Evolutionary conservation across 2,888 invertebrate genomes (phyloP), one percentile per base, ranked within the genome.

Genomic region (Amiota minor): DNA sequence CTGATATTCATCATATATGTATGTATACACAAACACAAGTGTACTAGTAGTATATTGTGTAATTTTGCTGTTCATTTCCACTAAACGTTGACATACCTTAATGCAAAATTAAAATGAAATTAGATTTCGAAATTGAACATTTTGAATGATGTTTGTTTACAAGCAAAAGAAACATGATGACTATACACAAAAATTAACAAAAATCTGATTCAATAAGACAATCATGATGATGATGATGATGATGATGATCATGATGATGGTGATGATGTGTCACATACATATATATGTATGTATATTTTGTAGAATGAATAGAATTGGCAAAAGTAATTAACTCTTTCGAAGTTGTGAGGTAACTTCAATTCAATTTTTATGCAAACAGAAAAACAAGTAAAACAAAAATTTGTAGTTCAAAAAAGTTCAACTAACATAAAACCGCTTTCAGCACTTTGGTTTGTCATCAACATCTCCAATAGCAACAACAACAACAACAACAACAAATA

Each of bases 21-120:
- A 9, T 11, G 16, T n/a, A 16, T 45, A 62, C 35, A 62, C 45
- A 12, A 50, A 12, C 11, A 20, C 10, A 20, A 16, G 59, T 8
- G 20, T 59, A 20, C 50, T 50, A 10, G 50, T 14, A 14, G 10
- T 10, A 11, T 50, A 14, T 50, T 20, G 9, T 9, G 16, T 0
- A 6, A 16, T 20, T 12, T 9, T 12, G 16, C 14, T 47, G 9
- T 49, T 47, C 18, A 46, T 47, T 18, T 47, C 14, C 16, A 11
- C 45, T 59, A 74, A 56, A 69, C 55, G 77, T 70, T 75, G 77
- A 75, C 77, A 73, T 65, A 70, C 62, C 64, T 35, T 73, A 74
- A 72, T 75, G 62, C 71, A 79, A 76, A 77, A 76, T 77, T 75
- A 77, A 76, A 79, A 77, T 75, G 74, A 77, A 80, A 75, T 79